Evolutionary conservation across 2,888 invertebrate genomes (phyloP).

Genomic region (Drosophila recens): DNA sequence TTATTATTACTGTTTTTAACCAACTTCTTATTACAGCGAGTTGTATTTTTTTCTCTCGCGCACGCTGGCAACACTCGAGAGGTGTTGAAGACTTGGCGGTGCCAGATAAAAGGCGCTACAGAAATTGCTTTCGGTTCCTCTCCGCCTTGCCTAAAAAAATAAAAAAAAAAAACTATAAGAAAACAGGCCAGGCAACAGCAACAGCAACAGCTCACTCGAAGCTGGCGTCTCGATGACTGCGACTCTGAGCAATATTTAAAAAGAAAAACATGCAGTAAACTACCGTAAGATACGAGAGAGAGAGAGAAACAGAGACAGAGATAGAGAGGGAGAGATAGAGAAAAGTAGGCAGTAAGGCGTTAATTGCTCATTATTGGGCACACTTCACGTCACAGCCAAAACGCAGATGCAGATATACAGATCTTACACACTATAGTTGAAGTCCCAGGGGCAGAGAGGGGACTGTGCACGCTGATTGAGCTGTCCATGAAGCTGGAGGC

Average conservation of each 20-base stretch:
- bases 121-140: conserved; percentile 66
- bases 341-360: conserved; percentile 75
- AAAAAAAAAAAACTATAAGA: conserved; percentile 12
- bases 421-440: conserved; percentile 2
- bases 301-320: conserved; percentile 13
- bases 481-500: conserved; percentile 63
- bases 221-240: conserved; percentile 55
- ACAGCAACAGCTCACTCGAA: conserved; percentile 54
- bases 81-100: conserved; percentile 82
- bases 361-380: conserved; percentile 85
- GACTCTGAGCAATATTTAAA: conserved; percentile 64
- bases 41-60: conserved; percentile 55
- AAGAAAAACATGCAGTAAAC: conserved; percentile 66
- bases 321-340: conserved; percentile 7
- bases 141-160: conserved; percentile 39
- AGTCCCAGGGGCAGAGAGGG: conserved; percentile 4
- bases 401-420: conserved; percentile 53
- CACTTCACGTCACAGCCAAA: conserved; percentile 82
- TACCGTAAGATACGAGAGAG: conserved; percentile 62
- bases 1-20: conserved; percentile 82
- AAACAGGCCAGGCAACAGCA: conserved; percentile 58
- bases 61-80: conserved; percentile 64
- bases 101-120: conserved; percentile 79
- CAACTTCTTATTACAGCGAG: conserved; percentile 80
- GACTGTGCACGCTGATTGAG: conserved; percentile 62